Conservation (phyloP, 1,140 invertebrate species). For the Drusus annulatus region DNA sequence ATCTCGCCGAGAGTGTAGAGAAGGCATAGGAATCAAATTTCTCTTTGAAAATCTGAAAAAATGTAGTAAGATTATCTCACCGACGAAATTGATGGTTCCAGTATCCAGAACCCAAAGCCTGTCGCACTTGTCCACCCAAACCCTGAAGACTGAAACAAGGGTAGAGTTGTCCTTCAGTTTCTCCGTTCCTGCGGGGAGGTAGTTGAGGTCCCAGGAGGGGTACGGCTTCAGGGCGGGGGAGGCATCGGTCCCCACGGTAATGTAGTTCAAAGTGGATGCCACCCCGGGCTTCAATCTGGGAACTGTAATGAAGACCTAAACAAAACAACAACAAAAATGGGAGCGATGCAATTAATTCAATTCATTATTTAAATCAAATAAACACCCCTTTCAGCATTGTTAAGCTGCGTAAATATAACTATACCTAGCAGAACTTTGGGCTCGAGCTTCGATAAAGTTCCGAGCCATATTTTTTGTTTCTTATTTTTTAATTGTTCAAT, state of each 20-base stretch:
- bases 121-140: slow-evolving; percentile 75
- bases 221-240: slow-evolving; percentile 78
- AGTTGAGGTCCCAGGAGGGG: slow-evolving; percentile 76
- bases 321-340: too few species aligned
- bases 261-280: slow-evolving; percentile 79
- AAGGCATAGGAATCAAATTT: too few species aligned
- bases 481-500: too few species aligned
- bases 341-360: too few species aligned
- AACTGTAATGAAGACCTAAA: slow-evolving; percentile 79
- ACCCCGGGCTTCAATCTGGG: slow-evolving; percentile 85
- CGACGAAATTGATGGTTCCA: slow-evolving; percentile 74
- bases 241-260: slow-evolving; percentile 70
- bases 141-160: slow-evolving; percentile 72
- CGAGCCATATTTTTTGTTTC: too few species aligned
- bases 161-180: slow-evolving; percentile 56
- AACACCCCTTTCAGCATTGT: too few species aligned
- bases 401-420: too few species aligned
- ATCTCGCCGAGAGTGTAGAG: too few species aligned
- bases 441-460: too few species aligned
- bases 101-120: slow-evolving; percentile 78
- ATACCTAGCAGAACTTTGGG: too few species aligned
- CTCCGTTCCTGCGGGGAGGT: slow-evolving; percentile 62
- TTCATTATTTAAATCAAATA: too few species aligned
- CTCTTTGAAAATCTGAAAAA: too few species aligned
- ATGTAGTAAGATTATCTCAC: slow-evolving; percentile 56